Evolutionary conservation across 1,140 invertebrate genomes (phyloP).

Genomic region (Drosophila tristis): DNA sequence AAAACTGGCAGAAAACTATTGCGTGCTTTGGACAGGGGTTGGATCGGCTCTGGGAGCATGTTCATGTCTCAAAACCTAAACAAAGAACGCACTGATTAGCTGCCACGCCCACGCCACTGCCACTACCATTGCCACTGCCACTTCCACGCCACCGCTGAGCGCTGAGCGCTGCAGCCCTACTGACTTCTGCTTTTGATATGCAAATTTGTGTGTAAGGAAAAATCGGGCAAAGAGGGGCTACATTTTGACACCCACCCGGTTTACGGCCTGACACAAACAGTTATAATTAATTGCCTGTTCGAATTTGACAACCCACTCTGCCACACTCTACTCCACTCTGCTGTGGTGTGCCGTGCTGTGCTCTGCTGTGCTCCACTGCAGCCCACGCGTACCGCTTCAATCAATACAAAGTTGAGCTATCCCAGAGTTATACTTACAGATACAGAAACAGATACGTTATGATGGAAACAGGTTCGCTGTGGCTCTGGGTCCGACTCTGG

Average conservation of each 20-base stretch:
- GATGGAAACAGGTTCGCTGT: constrained; percentile 66
- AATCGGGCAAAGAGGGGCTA: constrained; percentile 30
- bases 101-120: constrained; percentile 50
- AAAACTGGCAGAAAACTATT: constrained; percentile 42
- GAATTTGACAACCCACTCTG: constrained; percentile 70
- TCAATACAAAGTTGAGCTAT: constrained; percentile 59
- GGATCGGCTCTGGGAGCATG: constrained; percentile 6
- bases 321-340: not conserved
- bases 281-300: constrained; percentile 80
- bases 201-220: constrained; percentile 58
- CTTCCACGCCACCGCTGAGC: not conserved
- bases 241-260: constrained; percentile 64
- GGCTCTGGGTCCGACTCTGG: not conserved
- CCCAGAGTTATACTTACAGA: constrained; percentile 52
- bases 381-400: constrained; percentile 55
- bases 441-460: constrained; percentile 62
- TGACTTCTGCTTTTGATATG: constrained; percentile 68
- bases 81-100: constrained; percentile 75
- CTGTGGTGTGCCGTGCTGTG: not conserved
- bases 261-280: constrained; percentile 60
- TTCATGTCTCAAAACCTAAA: constrained; percentile 41
- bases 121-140: constrained; percentile 4
- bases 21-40: constrained; percentile 39
- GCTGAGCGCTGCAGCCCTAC: not conserved
- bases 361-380: not conserved